A percentile compares a stretch with the other conserved stretches of the same genome.
Evolutionary conservation across 2,888 invertebrate genomes (phyloP).

Genomic region (Nomada flava): DNA sequence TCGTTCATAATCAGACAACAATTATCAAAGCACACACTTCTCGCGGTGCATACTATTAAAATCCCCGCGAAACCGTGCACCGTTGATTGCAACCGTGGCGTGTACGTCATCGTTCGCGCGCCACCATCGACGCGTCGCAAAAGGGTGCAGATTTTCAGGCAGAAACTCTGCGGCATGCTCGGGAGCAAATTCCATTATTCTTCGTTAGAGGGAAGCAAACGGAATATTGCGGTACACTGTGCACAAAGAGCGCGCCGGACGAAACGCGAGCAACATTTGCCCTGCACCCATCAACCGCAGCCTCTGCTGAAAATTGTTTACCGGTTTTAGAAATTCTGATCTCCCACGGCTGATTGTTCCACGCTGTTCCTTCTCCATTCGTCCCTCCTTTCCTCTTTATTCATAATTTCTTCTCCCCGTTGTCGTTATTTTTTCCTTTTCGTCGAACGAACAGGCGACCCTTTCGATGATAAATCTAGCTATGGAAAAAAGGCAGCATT

Average conservation of each 20-base stretch:
- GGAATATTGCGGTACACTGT: conserved; percentile 52
- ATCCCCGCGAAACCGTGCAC: conserved; percentile 9
- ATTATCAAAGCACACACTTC: neutral
- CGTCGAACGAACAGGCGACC: no score
- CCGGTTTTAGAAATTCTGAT: conserved; percentile 43
- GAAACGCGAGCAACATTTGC: conserved; percentile 50
- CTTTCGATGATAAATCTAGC: no score
- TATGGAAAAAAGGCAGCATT: no score
- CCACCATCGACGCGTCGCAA: conserved; percentile 42
- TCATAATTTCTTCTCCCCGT: no score
- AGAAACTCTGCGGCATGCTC: conserved; percentile 33
- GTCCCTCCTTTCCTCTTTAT: neutral
- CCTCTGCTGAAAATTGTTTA: conserved; percentile 41
- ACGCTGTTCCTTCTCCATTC: neutral
- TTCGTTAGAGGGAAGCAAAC: conserved; percentile 59
- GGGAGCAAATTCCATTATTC: conserved; percentile 58
- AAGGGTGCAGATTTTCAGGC: conserved; percentile 43
- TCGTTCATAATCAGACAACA: no score
- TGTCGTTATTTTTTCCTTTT: no score
- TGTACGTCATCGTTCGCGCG: neutral
- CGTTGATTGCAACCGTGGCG: conserved; percentile 13
- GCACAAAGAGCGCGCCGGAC: conserved; percentile 7
- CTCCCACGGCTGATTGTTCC: conserved; percentile 20
- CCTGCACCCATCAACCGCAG: conserved; percentile 1
- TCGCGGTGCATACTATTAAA: conserved; percentile 7